phyloP scores from a whole-genome alignment of 2,113 vertebrate species.

The Lates calcarifer region DNA sequence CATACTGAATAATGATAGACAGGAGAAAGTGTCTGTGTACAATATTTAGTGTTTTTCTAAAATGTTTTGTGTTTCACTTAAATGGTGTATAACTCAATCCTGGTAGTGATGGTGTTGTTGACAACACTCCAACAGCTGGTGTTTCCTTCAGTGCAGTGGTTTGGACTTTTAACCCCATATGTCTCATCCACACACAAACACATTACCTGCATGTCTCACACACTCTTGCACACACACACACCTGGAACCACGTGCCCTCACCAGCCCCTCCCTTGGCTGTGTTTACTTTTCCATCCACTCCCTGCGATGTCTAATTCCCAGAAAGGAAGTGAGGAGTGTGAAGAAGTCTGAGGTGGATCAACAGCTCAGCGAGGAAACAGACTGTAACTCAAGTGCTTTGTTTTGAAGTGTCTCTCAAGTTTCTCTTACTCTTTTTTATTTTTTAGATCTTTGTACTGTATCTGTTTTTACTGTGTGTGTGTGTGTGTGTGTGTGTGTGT shows the following conservation, averaged over 20 bases:
- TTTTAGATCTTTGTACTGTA: background rate
- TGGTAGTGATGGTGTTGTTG: background rate
- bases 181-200: conserved; percentile 11
- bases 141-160: background rate
- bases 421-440: background rate
- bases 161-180: conserved; percentile 51
- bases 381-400: conserved; percentile 1
- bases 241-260: background rate
- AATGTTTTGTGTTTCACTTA: background rate
- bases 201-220: conserved; percentile 14
- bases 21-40: too few relatives aligned
- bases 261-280: background rate
- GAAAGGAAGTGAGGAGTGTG: conserved; percentile 35
- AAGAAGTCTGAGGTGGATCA: conserved; percentile 9
- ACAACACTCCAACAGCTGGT: background rate
- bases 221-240: conserved; percentile 10
- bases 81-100: too few relatives aligned
- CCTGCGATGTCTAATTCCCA: conserved; percentile 25
- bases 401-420: background rate
- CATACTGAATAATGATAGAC: background rate
- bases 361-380: background rate
- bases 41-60: too few relatives aligned
- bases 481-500: background rate
- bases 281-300: conserved; percentile 69
- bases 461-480: background rate